Evolutionary conservation across 1,140 invertebrate genomes (phyloP).

Genomic region (Magallana angulata): DNA sequence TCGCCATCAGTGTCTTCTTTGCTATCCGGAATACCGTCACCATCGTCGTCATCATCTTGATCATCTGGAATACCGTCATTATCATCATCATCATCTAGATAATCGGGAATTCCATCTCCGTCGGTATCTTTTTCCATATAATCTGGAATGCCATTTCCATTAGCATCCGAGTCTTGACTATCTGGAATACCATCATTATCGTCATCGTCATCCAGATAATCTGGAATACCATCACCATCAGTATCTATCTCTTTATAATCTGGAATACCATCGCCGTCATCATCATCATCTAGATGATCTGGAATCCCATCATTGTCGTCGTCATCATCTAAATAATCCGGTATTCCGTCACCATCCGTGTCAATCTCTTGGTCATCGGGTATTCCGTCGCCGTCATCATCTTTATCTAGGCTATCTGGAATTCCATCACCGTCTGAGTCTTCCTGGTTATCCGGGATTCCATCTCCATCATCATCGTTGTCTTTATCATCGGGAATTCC

Average conservation of each 20-base stretch:
- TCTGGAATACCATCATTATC: constrained; percentile 65
- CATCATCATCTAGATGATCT: constrained; percentile 54
- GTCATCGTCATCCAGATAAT: constrained; percentile 60
- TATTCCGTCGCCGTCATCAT: constrained; percentile 58
- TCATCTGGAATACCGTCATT: constrained; percentile 70
- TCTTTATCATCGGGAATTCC: constrained; percentile 68
- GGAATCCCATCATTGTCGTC: constrained; percentile 63
- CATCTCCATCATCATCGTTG: constrained; percentile 62
- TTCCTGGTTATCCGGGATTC: constrained; percentile 61
- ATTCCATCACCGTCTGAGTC: constrained; percentile 61
- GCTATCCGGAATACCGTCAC: constrained; percentile 69
- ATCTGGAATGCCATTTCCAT: constrained; percentile 71
- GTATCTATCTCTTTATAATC: constrained; percentile 58
- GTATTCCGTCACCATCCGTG: constrained; percentile 61
- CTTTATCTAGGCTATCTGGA: constrained; percentile 54
- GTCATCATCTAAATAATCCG: constrained; percentile 59
- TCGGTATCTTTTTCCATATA: constrained; percentile 57
- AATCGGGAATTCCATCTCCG: constrained; percentile 68
- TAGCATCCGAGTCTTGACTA: constrained; percentile 66
- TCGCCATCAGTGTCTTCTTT: constrained; percentile 63
- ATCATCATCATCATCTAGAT: constrained; percentile 69
- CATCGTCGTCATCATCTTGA: constrained; percentile 62
- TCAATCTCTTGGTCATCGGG: constrained; percentile 56
- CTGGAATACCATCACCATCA: constrained; percentile 68
- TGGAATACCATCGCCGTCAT: constrained; percentile 70